Evolutionary conservation across 2,797 vertebrate genomes (phyloP).

Genomic region (Melanotaenia nigrans): DNA sequence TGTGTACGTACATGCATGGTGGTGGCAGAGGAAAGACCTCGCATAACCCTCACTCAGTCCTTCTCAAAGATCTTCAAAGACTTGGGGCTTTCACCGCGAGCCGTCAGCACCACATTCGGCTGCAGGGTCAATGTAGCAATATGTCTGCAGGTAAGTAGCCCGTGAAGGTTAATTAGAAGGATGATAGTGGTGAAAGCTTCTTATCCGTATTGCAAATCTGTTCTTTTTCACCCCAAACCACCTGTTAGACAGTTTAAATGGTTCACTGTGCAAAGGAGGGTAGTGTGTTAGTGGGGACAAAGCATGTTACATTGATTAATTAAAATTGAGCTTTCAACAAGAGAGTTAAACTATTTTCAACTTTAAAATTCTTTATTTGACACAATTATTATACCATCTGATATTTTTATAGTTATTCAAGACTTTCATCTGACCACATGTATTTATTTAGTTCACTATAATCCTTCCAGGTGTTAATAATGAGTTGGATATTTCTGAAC

Average conservation of each 20-base stretch:
- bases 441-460: too few species aligned
- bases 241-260: not conserved
- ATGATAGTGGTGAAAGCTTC: not conserved
- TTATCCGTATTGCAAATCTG: too few species aligned
- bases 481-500: too few species aligned
- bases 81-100: constrained; percentile 92
- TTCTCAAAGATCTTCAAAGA: constrained; percentile 99
- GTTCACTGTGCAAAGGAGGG: not conserved
- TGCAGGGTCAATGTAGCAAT: constrained; percentile 96
- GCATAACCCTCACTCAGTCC: constrained; percentile 91
- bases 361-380: too few species aligned
- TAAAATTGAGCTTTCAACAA: not conserved
- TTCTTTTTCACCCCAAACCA: too few species aligned
- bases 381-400: too few species aligned
- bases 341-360: too few species aligned
- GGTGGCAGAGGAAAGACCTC: constrained; percentile 94
- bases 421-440: too few species aligned
- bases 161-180: not conserved
- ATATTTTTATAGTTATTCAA: too few species aligned
- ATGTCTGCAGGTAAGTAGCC: constrained; percentile 92
- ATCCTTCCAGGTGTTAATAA: too few species aligned
- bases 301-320: not conserved
- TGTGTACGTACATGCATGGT: constrained; percentile 98
- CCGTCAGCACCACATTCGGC: constrained; percentile 97
- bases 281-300: not conserved